Evolutionary conservation across 2,888 invertebrate genomes (phyloP).

Genomic region (Troides oblongomaculatus): DNA sequence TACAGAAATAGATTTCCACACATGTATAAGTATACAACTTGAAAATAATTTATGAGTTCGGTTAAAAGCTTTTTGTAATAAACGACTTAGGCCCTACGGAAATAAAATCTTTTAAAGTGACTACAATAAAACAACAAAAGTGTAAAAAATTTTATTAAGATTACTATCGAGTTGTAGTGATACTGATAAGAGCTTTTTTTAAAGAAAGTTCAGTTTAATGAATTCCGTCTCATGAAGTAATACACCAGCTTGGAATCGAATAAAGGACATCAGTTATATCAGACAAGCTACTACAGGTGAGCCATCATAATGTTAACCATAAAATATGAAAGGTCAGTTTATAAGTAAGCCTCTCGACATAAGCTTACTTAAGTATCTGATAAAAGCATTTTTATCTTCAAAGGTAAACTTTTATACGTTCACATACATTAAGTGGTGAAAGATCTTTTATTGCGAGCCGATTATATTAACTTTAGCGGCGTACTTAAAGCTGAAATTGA

Average conservation of each 20-base stretch:
- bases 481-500: background rate
- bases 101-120: background rate
- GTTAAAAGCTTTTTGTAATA: slow-evolving; percentile 6
- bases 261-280: background rate
- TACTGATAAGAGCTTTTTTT: background rate
- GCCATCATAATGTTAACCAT: too few species aligned
- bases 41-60: background rate
- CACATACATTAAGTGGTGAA: slow-evolving; percentile 6
- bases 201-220: too few species aligned
- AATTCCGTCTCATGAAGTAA: too few species aligned
- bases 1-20: background rate
- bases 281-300: background rate
- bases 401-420: slow-evolving; percentile 1
- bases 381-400: slow-evolving; percentile 25
- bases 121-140: background rate
- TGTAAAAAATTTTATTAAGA: background rate
- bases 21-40: background rate
- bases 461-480: background rate
- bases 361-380: slow-evolving; percentile 11
- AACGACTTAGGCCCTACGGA: background rate
- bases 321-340: background rate
- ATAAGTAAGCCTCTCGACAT: background rate
- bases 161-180: background rate
- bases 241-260: too few species aligned
- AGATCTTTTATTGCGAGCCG: slow-evolving; percentile 11